These are phyloP conservation scores for Hephaestus fuliginosus DNA, from an alignment of 2,797 vertebrate species.

Conservation along the genomic window DNA sequence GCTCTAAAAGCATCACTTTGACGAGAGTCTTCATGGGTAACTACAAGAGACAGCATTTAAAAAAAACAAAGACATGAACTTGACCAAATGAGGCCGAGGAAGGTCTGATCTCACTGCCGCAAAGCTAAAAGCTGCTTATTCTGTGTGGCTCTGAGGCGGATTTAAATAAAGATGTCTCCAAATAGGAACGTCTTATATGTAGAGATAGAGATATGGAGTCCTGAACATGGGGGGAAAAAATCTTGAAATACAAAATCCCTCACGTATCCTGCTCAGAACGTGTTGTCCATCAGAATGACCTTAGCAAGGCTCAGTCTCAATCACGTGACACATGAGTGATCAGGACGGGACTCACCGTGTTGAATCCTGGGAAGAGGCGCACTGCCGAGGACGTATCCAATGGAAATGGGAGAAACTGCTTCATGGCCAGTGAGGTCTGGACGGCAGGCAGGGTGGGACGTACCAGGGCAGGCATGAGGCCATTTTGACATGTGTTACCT, in stretches of 20 bases:
- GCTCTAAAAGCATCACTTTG: conserved; percentile 19
- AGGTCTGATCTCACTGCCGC: not conserved
- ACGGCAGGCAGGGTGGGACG: conserved; percentile 90
- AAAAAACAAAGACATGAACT: not conserved
- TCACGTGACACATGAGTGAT: conserved; percentile 20
- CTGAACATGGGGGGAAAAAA: not conserved
- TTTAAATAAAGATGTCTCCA: not conserved
- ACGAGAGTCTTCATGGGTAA: not conserved
- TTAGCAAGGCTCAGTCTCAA: conserved; percentile 2
- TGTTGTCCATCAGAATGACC: conserved; percentile 12
- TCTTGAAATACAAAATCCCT: not conserved
- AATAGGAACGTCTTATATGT: not conserved
- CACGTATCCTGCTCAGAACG: not conserved
- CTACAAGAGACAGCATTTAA: not conserved
- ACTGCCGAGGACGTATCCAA: conserved; percentile 90
- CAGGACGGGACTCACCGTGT: conserved; percentile 88
- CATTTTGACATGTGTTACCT: conserved; percentile 97
- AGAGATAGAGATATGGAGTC: not conserved
- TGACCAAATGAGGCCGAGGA: conserved; percentile 2
- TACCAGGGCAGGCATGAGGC: conserved; percentile 93
- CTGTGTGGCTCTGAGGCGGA: conserved; percentile 6
- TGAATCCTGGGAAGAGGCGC: conserved; percentile 95
- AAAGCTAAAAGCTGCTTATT: conserved; percentile 1
- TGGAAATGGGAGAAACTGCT: conserved; percentile 94
- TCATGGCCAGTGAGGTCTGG: conserved; percentile 92